Percentiles rank a stretch among this genome's conserved stretches.
These are phyloP conservation scores for Clarias laeviceps DNA, from an alignment of 2,797 vertebrate genomes.

Conservation along the genomic window DNA sequence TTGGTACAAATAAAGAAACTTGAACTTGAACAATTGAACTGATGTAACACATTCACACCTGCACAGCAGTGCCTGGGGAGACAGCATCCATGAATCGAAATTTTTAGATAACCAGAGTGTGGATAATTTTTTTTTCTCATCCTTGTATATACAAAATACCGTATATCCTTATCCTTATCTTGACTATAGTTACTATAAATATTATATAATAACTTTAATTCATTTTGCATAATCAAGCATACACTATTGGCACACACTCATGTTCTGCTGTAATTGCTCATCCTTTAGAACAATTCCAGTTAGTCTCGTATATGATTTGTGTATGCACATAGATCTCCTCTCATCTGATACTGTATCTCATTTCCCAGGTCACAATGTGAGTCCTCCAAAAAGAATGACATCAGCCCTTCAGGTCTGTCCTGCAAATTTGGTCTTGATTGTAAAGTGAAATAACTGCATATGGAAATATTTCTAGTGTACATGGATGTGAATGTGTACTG, in stretches of 20 bases:
- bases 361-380: constrained; percentile 35
- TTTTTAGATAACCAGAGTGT: too few relatives aligned
- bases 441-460: neutral
- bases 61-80: too few relatives aligned
- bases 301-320: neutral
- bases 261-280: neutral
- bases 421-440: neutral
- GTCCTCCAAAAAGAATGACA: constrained; percentile 19
- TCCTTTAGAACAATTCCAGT: neutral
- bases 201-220: neutral
- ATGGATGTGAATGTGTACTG: neutral
- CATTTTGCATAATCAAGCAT: neutral
- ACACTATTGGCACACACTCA: neutral
- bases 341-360: neutral
- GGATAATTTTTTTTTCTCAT: too few relatives aligned
- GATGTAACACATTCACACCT: too few relatives aligned
- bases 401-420: constrained; percentile 28
- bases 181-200: too few relatives aligned
- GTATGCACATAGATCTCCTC: neutral
- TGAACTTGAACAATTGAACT: too few relatives aligned
- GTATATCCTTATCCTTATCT: too few relatives aligned
- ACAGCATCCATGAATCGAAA: too few relatives aligned
- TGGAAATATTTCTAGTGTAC: neutral
- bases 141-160: too few relatives aligned
- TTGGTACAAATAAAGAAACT: too few relatives aligned